A percentile compares a stretch with the other conserved stretches of the same genome.
These are phyloP conservation scores for Palloptera scutellata DNA, from an alignment of 2,888 invertebrate genomes.

Conservation along the genomic window DNA sequence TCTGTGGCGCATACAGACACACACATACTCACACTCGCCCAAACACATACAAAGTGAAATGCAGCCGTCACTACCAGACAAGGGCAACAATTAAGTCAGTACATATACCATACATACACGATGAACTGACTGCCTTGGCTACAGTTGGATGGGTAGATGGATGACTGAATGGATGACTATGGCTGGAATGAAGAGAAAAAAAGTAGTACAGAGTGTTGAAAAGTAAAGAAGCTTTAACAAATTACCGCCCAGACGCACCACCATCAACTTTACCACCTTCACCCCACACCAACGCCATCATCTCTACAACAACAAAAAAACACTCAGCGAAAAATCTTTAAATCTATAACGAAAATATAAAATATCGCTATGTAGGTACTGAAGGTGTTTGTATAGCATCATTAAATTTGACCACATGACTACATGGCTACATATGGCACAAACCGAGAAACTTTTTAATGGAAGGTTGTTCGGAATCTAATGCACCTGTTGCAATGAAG, in stretches of 20 bases:
- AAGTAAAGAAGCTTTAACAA: constrained; percentile 63
- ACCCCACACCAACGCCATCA: constrained; percentile 19
- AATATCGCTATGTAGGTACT: too few relatives aligned
- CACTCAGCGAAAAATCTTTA: too few relatives aligned
- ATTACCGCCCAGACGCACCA: constrained; percentile 57
- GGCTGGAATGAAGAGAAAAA: background rate
- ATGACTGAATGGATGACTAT: background rate
- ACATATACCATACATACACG: too few relatives aligned
- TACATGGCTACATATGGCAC: constrained; percentile 1
- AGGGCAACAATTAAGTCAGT: constrained; percentile 45
- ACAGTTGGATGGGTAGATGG: background rate
- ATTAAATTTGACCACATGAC: background rate
- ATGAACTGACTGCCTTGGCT: background rate
- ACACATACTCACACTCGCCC: background rate
- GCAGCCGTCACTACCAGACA: constrained; percentile 28
- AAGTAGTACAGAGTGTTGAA: constrained; percentile 53
- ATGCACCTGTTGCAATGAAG: too few relatives aligned
- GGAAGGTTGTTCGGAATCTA: too few relatives aligned
- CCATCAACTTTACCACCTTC: constrained; percentile 27
- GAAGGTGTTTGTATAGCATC: constrained; percentile 23
- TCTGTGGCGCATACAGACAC: constrained; percentile 20
- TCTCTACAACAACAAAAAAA: constrained; percentile 12
- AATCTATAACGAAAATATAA: too few relatives aligned
- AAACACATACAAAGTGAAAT: background rate
- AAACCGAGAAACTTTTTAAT: too few relatives aligned